phyloP scores from a whole-genome alignment of 2,113 vertebrate species.

The Peromyscus californicus region DNA sequence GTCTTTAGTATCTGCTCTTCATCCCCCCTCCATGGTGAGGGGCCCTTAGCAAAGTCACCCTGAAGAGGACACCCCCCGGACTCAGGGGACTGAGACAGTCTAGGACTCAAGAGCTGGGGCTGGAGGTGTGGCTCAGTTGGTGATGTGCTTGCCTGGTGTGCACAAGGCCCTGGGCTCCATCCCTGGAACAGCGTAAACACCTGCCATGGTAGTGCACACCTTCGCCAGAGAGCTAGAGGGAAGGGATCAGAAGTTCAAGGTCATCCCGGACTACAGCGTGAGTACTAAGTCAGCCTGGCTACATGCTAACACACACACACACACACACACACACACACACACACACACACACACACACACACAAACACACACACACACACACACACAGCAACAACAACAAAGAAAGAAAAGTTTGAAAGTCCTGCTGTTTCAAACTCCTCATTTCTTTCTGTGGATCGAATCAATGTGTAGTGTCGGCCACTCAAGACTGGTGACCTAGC shows the following conservation, averaged over 20 bases:
- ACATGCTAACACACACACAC: not conserved
- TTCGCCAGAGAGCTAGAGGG: not conserved
- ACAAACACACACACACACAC: not conserved
- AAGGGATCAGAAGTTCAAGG: not conserved
- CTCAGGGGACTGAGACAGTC: not conserved
- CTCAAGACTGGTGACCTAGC: not conserved
- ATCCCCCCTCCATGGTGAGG: not conserved
- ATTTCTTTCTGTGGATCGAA: not conserved
- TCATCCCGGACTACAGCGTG: not conserved
- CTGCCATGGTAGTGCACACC: not conserved
- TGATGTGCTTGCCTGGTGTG: not conserved
- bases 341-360: not conserved
- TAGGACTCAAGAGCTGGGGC: not conserved
- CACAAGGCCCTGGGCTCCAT: not conserved
- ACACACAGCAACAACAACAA: not conserved
- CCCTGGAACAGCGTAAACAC: not conserved
- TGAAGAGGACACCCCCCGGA: not conserved
- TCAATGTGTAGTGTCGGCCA: not conserved
- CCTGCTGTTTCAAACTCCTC: conserved; percentile 7
- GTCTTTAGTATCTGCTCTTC: not conserved
- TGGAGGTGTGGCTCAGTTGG: not conserved
- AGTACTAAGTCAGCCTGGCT: not conserved
- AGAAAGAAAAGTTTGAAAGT: not conserved
- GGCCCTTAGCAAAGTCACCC: not conserved
- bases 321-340: not conserved